phyloP scores from a whole-genome alignment of 2,797 vertebrate genomes.

The Tauraco hartlaubi region DNA sequence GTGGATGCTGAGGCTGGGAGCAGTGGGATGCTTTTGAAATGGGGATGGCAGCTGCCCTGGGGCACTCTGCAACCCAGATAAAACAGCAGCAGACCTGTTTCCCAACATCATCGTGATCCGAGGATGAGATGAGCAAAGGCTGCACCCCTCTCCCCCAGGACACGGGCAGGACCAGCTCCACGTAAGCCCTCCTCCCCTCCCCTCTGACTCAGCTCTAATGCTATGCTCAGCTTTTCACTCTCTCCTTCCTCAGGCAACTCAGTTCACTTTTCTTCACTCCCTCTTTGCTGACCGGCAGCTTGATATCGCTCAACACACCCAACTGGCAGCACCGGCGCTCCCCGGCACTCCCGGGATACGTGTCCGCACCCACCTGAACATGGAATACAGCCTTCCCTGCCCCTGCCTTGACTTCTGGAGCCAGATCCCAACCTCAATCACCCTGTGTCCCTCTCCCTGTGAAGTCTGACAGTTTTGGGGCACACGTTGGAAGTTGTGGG shows the following conservation, averaged over 20 bases:
- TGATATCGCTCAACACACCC: background rate
- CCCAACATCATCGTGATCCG: background rate
- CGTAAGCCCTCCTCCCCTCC: background rate
- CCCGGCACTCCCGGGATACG: accelerated
- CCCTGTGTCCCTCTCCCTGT: background rate
- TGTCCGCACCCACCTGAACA: background rate
- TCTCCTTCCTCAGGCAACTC: background rate
- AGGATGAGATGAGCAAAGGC: background rate
- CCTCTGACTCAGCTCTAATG: conserved; percentile 44
- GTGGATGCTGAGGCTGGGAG: background rate
- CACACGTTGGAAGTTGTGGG: accelerated
- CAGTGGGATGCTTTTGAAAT: background rate
- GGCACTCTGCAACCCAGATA: background rate
- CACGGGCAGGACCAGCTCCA: background rate
- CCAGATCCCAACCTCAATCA: background rate
- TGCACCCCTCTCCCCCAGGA: background rate
- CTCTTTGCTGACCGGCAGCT: background rate
- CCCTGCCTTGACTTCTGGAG: background rate
- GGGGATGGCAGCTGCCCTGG: accelerated
- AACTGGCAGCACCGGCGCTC: background rate
- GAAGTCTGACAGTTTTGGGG: background rate
- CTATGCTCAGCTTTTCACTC: conserved; percentile 24
- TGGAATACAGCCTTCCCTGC: accelerated
- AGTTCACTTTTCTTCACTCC: background rate
- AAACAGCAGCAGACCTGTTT: background rate